phyloP scores from a whole-genome alignment of 2,113 vertebrate genomes.

The Megaleporinus macrocephalus region DNA sequence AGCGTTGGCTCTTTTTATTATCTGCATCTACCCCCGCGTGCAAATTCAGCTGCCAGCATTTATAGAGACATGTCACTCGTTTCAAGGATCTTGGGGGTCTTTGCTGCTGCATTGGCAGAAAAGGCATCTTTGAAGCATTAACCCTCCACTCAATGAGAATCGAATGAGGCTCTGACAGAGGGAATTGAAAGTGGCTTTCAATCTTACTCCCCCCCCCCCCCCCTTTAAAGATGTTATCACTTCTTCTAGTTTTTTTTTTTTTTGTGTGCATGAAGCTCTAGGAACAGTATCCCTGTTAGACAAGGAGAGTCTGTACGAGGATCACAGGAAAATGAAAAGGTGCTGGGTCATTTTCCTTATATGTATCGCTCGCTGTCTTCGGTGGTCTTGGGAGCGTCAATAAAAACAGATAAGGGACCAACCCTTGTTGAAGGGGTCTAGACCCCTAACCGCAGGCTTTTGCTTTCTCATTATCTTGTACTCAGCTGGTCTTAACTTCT shows the following conservation, averaged over 20 bases:
- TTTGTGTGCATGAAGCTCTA: conserved; percentile 4
- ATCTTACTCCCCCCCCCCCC: too few relatives aligned
- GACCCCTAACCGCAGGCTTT: background rate
- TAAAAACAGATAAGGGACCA: background rate
- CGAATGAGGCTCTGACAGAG: conserved; percentile 29
- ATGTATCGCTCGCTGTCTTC: background rate
- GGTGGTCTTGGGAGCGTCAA: background rate
- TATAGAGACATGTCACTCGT: background rate
- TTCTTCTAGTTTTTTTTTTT: background rate
- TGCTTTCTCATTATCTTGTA: conserved; percentile 19
- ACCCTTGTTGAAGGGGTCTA: background rate
- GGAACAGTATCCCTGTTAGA: conserved; percentile 3
- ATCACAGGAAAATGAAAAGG: background rate
- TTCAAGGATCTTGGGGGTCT: background rate
- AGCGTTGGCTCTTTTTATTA: conserved; percentile 30
- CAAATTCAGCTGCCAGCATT: conserved; percentile 12
- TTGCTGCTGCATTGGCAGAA: conserved; percentile 12
- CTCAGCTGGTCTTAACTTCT: conserved; percentile 48
- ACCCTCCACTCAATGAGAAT: conserved; percentile 20
- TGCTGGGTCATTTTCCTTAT: background rate
- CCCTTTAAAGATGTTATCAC: conserved; percentile 13
- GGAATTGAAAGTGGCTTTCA: conserved; percentile 26
- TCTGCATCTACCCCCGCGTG: background rate
- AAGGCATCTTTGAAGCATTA: background rate
- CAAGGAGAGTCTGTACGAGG: background rate